Base-by-base conservation (phyloP, 2,113 vertebrate genomes). In the Choloepus hoffmanni region DNA sequence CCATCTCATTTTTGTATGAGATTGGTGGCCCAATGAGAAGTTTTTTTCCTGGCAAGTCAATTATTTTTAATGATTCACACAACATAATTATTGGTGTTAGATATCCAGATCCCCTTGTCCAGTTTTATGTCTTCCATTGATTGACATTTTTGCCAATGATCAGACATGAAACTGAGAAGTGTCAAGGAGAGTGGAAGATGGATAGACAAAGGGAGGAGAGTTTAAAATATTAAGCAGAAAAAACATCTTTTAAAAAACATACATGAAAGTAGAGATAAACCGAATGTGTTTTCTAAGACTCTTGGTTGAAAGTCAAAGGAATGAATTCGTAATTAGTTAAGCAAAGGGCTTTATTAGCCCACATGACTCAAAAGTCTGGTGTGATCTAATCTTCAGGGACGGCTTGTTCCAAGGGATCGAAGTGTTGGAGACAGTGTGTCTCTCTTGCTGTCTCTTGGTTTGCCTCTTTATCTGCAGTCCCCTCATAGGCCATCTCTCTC, bases 61-160 rank as follows among this genome's bases (percentile, higher is more conserved):
- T 96, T 60, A 95, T 94, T 82, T 96, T 95, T 85, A 96, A 95
- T 95, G 92, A 92, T 94, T 94, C 96, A 74, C 23, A 95, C 36
- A 88, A 90, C 90, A 72, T 96, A 90, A 96, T 94, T 92, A 96
- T 26, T 30, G 5, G 62, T 95, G 78, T 86, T 79, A 96, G 93
- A 76, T 78, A 90, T 28, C 85, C 83, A 89, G 43, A 68, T 77
- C 23, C 48, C 33, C n/a, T 33, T 21, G 45, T 53, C 79, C 14
- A 30, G 30, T 60, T 90, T 92, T 85, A 55, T 68, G 23, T 73
- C 58, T 93, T 83, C 63, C 18, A 70, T 23, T 62, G 24, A 86
- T 28, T 40, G 89, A 70, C 63, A 68, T 9, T 70, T 92, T 92
- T 91, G 53, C 24, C n/a, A 67, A n/a, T 68, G 60, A 58, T 82